Percentiles rank a stretch among this genome's conserved stretches.
phyloP scores from a whole-genome alignment of 1,140 invertebrate genomes.

The Globodera rostochiensis region DNA sequence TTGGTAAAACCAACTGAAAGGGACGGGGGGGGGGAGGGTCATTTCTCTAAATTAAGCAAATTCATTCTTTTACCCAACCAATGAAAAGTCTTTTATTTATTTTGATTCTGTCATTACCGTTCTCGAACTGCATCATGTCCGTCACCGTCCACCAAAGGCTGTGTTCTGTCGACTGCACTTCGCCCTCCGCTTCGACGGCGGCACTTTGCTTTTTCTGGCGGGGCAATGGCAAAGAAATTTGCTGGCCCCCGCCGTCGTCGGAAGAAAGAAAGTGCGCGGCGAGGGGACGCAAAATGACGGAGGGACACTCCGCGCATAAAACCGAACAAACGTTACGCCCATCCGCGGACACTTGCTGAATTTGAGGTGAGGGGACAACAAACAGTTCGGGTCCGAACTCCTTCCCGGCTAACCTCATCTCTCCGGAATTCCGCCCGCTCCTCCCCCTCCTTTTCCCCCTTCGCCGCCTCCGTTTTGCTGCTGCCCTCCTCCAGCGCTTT shows the following conservation, averaged over 20 bases:
- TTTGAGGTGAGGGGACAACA: not conserved
- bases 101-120: not conserved
- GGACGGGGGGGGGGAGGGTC: too few relatives aligned
- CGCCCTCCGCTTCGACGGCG: not conserved
- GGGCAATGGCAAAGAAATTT: conserved; percentile 25
- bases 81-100: too few relatives aligned
- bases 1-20: conserved; percentile 40
- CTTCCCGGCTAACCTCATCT: too few relatives aligned
- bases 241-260: not conserved
- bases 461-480: conserved; percentile 3
- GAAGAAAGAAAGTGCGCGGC: conserved; percentile 20
- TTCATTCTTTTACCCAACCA: too few relatives aligned
- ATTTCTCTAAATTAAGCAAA: too few relatives aligned
- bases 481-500: conserved; percentile 6
- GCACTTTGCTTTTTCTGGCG: conserved; percentile 33
- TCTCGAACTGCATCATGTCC: conserved; percentile 43
- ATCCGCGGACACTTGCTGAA: conserved; percentile 35
- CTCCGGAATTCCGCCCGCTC: conserved; percentile 4
- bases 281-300: conserved; percentile 20
- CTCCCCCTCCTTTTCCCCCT: not conserved
- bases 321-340: conserved; percentile 28
- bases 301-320: conserved; percentile 23
- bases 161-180: conserved; percentile 24
- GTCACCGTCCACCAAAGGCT: conserved; percentile 34
- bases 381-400: not conserved